A percentile compares a stretch with the other conserved stretches of the same genome.
Conservation (phyloP, 2,797 vertebrate species). For the Sebastolobus alascanus region DNA sequence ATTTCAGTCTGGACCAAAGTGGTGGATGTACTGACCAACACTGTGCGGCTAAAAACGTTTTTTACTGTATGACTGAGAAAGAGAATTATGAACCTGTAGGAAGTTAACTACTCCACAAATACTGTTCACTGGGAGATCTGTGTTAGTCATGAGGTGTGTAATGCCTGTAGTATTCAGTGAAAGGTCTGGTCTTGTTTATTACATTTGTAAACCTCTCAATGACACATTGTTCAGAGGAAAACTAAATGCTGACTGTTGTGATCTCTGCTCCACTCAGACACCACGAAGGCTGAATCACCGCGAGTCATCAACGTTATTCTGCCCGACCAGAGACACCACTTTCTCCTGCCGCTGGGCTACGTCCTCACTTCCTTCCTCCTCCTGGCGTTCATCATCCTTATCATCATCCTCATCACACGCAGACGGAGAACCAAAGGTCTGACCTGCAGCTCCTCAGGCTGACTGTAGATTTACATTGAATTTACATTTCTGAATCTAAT, state of each 20-base stretch:
- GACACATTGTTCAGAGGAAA: constrained; percentile 9
- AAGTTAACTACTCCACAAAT: neutral
- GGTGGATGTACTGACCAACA: neutral
- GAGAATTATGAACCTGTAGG: neutral
- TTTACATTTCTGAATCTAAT: constrained; percentile 9
- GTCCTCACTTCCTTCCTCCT: constrained; percentile 91
- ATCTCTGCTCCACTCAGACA: constrained; percentile 78
- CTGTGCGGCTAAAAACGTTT: neutral
- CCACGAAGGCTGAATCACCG: constrained; percentile 83
- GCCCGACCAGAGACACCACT: constrained; percentile 89
- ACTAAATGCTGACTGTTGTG: constrained; percentile 38
- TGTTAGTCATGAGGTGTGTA: constrained; percentile 25
- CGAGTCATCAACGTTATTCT: constrained; percentile 94
- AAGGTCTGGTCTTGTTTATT: constrained; percentile 8
- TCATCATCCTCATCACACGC: constrained; percentile 87
- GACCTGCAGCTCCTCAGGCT: constrained; percentile 9
- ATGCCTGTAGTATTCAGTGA: neutral
- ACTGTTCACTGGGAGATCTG: neutral
- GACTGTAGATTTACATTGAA: neutral
- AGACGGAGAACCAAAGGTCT: constrained; percentile 86
- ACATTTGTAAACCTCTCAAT: constrained; percentile 17
- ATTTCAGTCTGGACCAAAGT: neutral
- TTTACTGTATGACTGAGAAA: neutral
- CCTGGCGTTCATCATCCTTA: constrained; percentile 88
- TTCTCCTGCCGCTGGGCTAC: constrained; percentile 94